Percentiles rank a stretch among this genome's conserved stretches.
Conservation (phyloP, 1,140 invertebrate species). For the Heliconius congener region DNA sequence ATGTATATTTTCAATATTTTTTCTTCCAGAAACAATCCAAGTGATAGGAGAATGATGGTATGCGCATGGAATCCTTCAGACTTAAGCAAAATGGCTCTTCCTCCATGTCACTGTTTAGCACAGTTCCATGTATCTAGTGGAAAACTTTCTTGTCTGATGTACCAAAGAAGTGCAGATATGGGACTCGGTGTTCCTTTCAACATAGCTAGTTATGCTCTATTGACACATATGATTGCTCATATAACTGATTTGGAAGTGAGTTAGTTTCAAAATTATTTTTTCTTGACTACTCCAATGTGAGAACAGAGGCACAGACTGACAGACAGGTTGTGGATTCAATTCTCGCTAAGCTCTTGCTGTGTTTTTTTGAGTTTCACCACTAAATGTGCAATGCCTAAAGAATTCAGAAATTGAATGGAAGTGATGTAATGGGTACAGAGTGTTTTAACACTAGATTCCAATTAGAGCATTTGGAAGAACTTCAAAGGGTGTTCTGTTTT, state of each 20-base stretch:
- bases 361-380: too few relatives aligned
- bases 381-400: too few relatives aligned
- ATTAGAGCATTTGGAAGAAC: too few relatives aligned
- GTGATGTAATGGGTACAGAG: too few relatives aligned
- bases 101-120: constrained; percentile 97
- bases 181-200: constrained; percentile 99
- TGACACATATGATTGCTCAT: constrained; percentile 98
- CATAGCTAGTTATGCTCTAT: constrained; percentile 97
- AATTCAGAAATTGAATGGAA: too few relatives aligned
- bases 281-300: not conserved
- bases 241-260: constrained; percentile 91
- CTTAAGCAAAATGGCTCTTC: constrained; percentile 95
- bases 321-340: too few relatives aligned
- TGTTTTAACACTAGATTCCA: too few relatives aligned
- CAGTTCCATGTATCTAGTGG: constrained; percentile 97
- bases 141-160: constrained; percentile 94
- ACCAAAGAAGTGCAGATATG: constrained; percentile 99
- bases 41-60: constrained; percentile 95
- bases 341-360: too few relatives aligned
- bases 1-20: not conserved
- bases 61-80: constrained; percentile 97
- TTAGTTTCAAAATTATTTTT: not conserved
- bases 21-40: constrained; percentile 85
- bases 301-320: too few relatives aligned
- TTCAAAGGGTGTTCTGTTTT: too few relatives aligned